These are phyloP conservation scores for Pangasius djambal DNA, from an alignment of 2,797 vertebrate species.

Conservation along the genomic window DNA sequence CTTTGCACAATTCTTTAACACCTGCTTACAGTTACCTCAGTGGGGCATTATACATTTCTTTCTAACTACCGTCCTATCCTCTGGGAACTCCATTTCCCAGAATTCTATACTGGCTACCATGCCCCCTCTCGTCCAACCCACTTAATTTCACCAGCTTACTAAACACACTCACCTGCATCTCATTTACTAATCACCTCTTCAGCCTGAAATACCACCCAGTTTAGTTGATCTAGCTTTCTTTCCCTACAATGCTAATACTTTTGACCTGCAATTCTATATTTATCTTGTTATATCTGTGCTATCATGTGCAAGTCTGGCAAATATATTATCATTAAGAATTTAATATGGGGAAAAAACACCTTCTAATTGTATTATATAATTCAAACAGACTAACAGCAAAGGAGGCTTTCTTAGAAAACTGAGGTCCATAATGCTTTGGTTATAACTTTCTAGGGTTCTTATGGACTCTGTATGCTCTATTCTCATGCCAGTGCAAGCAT, in stretches of 20 bases:
- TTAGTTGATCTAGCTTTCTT: neutral
- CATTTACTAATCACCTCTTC: constrained; percentile 5
- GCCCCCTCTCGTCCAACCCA: neutral
- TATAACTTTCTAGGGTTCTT: neutral
- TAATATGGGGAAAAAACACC: neutral
- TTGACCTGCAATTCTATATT: neutral
- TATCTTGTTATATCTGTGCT: neutral
- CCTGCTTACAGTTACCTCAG: neutral
- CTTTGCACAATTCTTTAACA: neutral
- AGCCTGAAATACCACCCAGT: neutral
- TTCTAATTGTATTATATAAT: neutral
- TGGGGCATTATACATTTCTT: neutral
- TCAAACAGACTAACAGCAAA: neutral
- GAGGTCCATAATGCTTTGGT: neutral
- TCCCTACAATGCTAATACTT: no score
- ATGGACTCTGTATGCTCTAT: neutral
- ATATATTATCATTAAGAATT: neutral
- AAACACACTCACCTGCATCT: neutral
- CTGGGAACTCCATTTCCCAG: neutral
- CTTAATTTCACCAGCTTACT: neutral
- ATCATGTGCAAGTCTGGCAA: neutral
- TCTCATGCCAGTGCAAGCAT: neutral
- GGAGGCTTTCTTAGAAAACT: neutral
- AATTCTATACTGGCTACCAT: neutral
- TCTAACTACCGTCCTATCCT: neutral